Base-by-base conservation (phyloP, 1,140 invertebrate genomes). In the Mamestra configurata region DNA sequence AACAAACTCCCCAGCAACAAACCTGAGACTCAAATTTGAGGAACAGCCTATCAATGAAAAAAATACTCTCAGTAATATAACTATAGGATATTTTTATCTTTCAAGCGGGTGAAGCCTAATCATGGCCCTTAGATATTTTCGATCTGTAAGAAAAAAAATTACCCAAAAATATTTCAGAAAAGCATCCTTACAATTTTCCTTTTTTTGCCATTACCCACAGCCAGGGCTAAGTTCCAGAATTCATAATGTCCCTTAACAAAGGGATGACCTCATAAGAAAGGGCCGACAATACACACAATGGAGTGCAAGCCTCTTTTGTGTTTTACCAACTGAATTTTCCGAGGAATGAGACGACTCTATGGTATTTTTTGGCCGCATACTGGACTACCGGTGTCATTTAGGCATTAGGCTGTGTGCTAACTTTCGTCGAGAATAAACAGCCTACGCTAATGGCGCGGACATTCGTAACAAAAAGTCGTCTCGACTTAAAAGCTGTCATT, bases 301-400 rank as follows among this genome's bases (percentile, higher is more conserved):
- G 61, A 77, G 37, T 77, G 75, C 75, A 77, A 18, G 40, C 46
- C 59, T 57, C 71, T 68, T 77, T 77, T 77, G 75, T 77, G 22
- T 64, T 51, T 53, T 24, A n/a, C 35, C 22, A 31, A 76, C 57
- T 64, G 57, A 64, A 49, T 76, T 76, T 59, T 61, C 71, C 10
- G 27, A 68, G 59, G 27, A 51, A 77, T 68, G 59, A 51, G 7
- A 18, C n/a, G 24, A 37, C 5, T 43, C 18, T 13, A 49, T 35
- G 46, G 53, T 46, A 40, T 64, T 64, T 76, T 73, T 40, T n/a
- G 27, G 35, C 18, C 40, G 18, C 27, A 18, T 51, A 6, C n/a
- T n/a, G n/a, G n/a, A n/a, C n/a, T n/a, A n/a, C 22, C 49, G 24
- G 24, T 7, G 10, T 24, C 43, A 71, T 53, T 53, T n/a, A 24